phyloP scores from a whole-genome alignment of 23 tunicate species.

The Trididemnum clinides region DNA sequence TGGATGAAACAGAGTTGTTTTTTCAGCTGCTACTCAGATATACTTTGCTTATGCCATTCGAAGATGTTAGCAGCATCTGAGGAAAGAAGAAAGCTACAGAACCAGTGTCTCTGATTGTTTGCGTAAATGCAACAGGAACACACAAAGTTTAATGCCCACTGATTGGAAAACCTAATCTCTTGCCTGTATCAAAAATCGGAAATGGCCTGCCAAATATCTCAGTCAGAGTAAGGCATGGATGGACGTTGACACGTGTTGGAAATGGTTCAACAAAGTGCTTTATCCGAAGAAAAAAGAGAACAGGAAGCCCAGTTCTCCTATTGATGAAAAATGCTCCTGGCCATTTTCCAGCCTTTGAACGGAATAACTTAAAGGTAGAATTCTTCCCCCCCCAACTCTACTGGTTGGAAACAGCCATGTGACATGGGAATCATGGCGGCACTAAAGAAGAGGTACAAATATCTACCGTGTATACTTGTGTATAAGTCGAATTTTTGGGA shows the following conservation, averaged over 20 bases:
- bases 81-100: no score
- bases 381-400: constrained; percentile 54
- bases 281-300: constrained; percentile 41
- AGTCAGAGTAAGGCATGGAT: constrained; percentile 57
- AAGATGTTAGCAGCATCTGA: no score
- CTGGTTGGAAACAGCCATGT: constrained; percentile 51
- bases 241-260: constrained; percentile 48
- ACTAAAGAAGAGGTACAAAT: constrained; percentile 42
- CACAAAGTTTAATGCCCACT: constrained; percentile 43
- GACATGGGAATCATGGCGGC: constrained; percentile 57
- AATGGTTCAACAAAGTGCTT: constrained; percentile 45
- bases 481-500: no score
- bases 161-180: constrained; percentile 54
- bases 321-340: constrained; percentile 43
- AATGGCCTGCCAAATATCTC: constrained; percentile 40
- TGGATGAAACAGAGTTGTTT: constrained; percentile 68
- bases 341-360: constrained; percentile 48
- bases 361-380: constrained; percentile 36
- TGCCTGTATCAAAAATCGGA: constrained; percentile 35
- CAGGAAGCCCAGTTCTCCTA: constrained; percentile 45
- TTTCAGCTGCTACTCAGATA: constrained; percentile 54
- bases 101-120: constrained; percentile 32
- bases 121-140: constrained; percentile 58
- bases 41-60: constrained; percentile 36
- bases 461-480: no score